These are phyloP conservation scores for Siderastrea radians DNA, from an alignment of 92 coral and sea anemone species.

Conservation along the genomic window DNA sequence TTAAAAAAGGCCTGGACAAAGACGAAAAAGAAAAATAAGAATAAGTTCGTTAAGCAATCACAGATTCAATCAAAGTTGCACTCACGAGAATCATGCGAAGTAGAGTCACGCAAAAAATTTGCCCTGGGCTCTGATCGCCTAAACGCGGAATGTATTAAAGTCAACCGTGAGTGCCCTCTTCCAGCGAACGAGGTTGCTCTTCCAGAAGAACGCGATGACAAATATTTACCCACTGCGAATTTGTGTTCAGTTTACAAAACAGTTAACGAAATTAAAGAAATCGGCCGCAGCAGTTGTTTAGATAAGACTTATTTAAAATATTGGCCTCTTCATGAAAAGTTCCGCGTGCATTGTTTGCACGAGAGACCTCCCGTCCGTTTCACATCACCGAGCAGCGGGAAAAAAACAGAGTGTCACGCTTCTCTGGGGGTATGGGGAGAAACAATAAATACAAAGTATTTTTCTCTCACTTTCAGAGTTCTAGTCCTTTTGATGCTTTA, in stretches of 20 bases:
- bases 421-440: too few relatives aligned
- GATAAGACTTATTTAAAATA: not conserved
- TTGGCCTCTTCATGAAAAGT: not conserved
- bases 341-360: not conserved
- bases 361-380: too few relatives aligned
- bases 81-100: not conserved
- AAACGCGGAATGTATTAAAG: too few relatives aligned
- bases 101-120: not conserved
- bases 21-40: not conserved
- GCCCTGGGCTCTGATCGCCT: too few relatives aligned
- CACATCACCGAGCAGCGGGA: too few relatives aligned
- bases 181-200: not conserved
- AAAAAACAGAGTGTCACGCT: too few relatives aligned
- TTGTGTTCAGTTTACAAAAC: not conserved
- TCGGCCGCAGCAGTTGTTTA: not conserved
- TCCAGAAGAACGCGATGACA: not conserved
- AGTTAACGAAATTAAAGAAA: not conserved
- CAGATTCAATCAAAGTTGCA: too few relatives aligned
- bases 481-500: too few relatives aligned
- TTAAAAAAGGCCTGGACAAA: not conserved
- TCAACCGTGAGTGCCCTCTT: not conserved
- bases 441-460: too few relatives aligned
- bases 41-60: not conserved
- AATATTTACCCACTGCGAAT: slow-evolving; percentile 4
- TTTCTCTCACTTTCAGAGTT: too few relatives aligned